Percentiles rank a stretch among this genome's conserved stretches.
Conservation (phyloP, 2,113 vertebrate genomes). For the Gracilinanus agilis region DNA sequence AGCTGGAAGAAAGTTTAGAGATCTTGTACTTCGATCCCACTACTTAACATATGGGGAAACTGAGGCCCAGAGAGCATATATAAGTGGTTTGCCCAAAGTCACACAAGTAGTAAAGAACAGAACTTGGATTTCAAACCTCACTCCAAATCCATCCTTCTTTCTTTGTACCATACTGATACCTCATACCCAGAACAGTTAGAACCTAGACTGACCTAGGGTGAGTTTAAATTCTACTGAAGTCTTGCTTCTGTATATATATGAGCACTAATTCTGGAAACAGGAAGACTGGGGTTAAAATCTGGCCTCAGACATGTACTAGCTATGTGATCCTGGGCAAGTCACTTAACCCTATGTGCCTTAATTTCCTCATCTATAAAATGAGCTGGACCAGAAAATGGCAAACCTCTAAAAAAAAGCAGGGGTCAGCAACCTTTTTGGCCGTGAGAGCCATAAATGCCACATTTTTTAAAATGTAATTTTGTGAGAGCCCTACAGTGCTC, state of each 20-base stretch:
- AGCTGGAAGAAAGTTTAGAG: neutral
- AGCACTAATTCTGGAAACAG: no score
- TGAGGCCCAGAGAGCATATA: neutral
- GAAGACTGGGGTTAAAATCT: no score
- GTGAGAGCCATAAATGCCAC: no score
- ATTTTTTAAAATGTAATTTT: no score
- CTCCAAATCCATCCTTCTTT: neutral
- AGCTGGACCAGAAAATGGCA: no score
- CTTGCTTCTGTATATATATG: neutral
- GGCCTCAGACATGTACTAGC: no score
- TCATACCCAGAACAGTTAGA: neutral
- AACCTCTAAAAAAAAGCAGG: no score
- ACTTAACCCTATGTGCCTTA: no score
- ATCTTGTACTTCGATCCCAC: neutral
- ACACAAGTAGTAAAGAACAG: neutral
- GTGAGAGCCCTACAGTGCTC: no score
- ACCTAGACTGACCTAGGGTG: neutral
- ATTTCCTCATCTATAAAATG: no score
- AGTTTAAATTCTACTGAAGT: neutral
- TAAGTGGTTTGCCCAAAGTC: neutral
- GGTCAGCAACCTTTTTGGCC: no score
- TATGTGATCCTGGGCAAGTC: no score
- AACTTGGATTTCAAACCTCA: neutral
- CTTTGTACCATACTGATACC: neutral
- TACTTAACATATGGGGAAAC: neutral